Evolutionary conservation across 2,113 vertebrate genomes (phyloP).

Genomic region (Amia ocellicauda): DNA sequence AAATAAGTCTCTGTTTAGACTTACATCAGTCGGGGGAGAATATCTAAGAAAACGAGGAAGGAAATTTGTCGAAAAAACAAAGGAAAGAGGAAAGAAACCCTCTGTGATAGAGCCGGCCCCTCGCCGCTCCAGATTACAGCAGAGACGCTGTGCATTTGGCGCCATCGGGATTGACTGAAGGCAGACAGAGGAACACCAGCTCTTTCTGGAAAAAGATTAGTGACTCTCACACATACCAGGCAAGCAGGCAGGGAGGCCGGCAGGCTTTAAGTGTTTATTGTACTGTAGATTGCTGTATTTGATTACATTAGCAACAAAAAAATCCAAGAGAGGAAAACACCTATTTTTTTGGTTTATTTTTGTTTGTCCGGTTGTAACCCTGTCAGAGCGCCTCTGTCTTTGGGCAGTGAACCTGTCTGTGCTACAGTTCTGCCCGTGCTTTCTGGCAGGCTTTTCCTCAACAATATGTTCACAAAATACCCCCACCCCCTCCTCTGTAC

Average conservation of each 20-base stretch:
- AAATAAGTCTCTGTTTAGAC: constrained; percentile 74
- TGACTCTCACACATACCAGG: constrained; percentile 58
- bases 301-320: constrained; percentile 39
- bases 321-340: constrained; percentile 47
- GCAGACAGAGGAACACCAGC: constrained; percentile 57
- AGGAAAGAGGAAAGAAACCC: constrained; percentile 75
- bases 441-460: no score
- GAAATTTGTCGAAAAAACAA: constrained; percentile 75
- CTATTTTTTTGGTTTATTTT: no score
- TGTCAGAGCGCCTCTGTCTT: no score
- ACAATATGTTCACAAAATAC: no score
- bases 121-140: constrained; percentile 67
- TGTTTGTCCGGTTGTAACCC: no score
- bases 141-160: constrained; percentile 60
- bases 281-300: constrained; percentile 63
- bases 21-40: constrained; percentile 73
- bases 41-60: constrained; percentile 80
- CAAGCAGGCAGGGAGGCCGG: constrained; percentile 45
- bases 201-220: constrained; percentile 31
- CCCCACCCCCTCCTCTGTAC: no score
- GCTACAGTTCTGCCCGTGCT: no score
- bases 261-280: constrained; percentile 56
- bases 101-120: constrained; percentile 66
- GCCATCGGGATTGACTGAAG: constrained; percentile 66
- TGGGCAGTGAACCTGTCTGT: no score